These are phyloP conservation scores for Pachypsylla venusta DNA, from an alignment of 1,140 invertebrate genomes.

Conservation along the genomic window DNA sequence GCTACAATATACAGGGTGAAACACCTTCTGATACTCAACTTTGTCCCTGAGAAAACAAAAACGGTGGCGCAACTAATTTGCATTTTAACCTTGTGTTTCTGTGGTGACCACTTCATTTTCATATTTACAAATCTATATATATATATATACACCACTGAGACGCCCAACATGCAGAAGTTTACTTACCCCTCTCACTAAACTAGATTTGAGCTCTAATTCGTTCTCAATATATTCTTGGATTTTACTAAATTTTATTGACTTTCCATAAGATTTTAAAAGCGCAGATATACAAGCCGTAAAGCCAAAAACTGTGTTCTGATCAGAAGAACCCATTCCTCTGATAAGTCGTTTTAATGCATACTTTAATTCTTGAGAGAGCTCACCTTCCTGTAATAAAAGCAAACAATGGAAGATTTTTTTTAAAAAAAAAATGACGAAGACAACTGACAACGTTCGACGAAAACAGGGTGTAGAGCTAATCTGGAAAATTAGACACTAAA, in stretches of 20 bases:
- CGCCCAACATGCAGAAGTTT: too few species aligned
- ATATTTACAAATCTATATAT: too few species aligned
- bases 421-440: too few species aligned
- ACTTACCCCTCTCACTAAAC: slow-evolving; percentile 3
- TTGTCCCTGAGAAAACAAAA: too few species aligned
- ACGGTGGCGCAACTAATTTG: too few species aligned
- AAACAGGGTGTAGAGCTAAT: too few species aligned
- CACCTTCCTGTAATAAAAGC: neutral
- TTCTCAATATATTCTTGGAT: neutral
- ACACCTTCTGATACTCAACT: too few species aligned
- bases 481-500: slow-evolving; percentile 9
- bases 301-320: slow-evolving; percentile 2
- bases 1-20: too few species aligned
- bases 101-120: too few species aligned
- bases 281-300: neutral
- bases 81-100: too few species aligned
- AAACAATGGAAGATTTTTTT: neutral
- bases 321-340: neutral
- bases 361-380: neutral
- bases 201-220: neutral
- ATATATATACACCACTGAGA: too few species aligned
- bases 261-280: neutral
- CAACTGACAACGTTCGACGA: too few species aligned
- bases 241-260: neutral
- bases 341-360: neutral